Conservation (phyloP, 2,888 invertebrate species). For the Poecilobothrus nobilitatus region DNA sequence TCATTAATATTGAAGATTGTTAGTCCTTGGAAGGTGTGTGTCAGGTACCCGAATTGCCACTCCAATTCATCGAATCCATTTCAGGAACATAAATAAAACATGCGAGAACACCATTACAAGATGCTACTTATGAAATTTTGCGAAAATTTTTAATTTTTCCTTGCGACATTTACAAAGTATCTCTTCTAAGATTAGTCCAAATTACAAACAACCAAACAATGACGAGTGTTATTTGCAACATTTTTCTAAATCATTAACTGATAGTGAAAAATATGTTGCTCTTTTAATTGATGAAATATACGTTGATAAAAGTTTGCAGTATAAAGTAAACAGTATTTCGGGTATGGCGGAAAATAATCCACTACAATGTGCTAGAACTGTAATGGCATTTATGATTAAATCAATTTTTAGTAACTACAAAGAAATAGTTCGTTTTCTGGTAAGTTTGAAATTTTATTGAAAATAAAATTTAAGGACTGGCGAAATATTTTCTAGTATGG, state of each 20-base stretch:
- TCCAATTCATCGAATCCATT: too few species aligned
- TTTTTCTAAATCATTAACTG: constrained; percentile 2
- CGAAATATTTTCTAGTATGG: too few species aligned
- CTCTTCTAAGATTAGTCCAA: neutral
- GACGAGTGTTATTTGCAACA: neutral
- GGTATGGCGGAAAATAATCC: neutral
- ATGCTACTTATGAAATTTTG: neutral
- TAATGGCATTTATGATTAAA: constrained; percentile 4
- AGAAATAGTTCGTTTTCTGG: constrained; percentile 2
- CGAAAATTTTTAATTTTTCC: neutral
- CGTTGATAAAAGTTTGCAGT: neutral
- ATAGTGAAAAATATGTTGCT: neutral
- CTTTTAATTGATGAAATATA: neutral
- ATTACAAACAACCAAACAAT: neutral
- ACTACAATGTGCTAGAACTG: neutral
- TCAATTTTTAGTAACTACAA: neutral
- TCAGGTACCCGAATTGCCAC: too few species aligned
- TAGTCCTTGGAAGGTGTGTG: too few species aligned
- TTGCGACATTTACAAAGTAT: neutral
- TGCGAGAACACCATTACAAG: too few species aligned
- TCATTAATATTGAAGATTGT: too few species aligned
- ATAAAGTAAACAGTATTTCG: too few species aligned
- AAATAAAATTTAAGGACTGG: too few species aligned
- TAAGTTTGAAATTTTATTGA: too few species aligned
- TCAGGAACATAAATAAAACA: too few species aligned